phyloP scores from a whole-genome alignment of 1,140 invertebrate species.

The Notospermus geniculatus region DNA sequence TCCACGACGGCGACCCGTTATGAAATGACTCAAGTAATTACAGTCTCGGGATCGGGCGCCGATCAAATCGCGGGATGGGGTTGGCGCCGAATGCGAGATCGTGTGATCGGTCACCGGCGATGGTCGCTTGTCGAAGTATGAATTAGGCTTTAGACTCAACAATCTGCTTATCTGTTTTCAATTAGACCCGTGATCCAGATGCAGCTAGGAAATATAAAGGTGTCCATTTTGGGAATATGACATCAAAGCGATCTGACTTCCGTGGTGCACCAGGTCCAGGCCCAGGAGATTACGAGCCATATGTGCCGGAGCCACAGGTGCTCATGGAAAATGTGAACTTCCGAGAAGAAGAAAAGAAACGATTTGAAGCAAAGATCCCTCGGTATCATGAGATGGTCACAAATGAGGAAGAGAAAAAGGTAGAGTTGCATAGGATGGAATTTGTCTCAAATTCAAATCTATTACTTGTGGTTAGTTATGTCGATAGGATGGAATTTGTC shows the following conservation, averaged over 20 bases:
- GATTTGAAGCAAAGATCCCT: constrained; percentile 46
- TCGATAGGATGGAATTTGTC: background rate
- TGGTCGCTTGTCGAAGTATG: no score
- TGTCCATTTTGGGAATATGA: constrained; percentile 48
- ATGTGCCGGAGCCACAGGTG: constrained; percentile 18
- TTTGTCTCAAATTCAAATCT: background rate
- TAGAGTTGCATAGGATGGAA: constrained; percentile 16
- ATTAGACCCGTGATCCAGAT: background rate
- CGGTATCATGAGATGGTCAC: constrained; percentile 50
- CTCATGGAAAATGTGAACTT: constrained; percentile 46
- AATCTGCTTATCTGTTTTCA: no score
- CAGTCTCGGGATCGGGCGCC: no score
- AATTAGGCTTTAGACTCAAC: no score
- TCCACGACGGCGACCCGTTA: no score
- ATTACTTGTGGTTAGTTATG: background rate
- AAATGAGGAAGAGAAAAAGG: constrained; percentile 50
- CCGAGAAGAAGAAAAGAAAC: constrained; percentile 28
- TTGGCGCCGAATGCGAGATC: no score
- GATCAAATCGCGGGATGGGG: no score
- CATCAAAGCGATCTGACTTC: constrained; percentile 43
- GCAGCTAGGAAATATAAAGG: constrained; percentile 46
- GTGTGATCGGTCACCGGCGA: no score
- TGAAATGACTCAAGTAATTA: no score
- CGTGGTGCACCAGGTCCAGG: constrained; percentile 43
- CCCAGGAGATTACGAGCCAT: constrained; percentile 54